These are phyloP conservation scores for Limonius californicus DNA, from an alignment of 1,140 invertebrate genomes.

Conservation along the genomic window DNA sequence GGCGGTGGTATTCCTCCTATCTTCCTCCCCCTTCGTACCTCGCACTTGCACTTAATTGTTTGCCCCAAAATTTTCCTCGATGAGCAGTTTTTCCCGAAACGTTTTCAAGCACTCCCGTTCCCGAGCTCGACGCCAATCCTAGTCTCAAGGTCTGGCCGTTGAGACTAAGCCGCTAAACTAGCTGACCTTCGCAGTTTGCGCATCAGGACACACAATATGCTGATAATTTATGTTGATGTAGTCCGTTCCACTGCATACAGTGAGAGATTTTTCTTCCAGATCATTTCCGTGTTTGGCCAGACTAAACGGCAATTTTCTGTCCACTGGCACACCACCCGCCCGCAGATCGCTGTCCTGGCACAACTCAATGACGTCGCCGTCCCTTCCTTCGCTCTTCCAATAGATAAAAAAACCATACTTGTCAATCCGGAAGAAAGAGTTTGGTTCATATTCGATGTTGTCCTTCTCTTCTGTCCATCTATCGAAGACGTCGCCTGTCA, in stretches of 20 bases:
- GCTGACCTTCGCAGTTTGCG: constrained; percentile 84
- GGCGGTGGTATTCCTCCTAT: no score
- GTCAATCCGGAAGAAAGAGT: constrained; percentile 92
- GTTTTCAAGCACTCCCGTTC: no score
- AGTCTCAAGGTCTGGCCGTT: no score
- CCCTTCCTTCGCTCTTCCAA: constrained; percentile 95
- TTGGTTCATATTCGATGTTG: constrained; percentile 80
- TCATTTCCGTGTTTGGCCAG: constrained; percentile 75
- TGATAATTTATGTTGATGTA: constrained; percentile 99
- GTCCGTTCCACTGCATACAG: constrained; percentile 97
- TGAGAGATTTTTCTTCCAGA: constrained; percentile 93
- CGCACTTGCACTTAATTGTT: no score
- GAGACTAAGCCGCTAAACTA: no score
- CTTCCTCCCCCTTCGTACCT: no score
- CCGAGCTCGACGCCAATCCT: no score
- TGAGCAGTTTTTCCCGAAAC: no score
- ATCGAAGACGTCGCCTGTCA: constrained; percentile 84
- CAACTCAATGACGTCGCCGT: constrained; percentile 93
- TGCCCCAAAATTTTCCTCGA: no score
- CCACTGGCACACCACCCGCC: constrained; percentile 85
- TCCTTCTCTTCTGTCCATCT: constrained; percentile 97
- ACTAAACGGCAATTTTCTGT: constrained; percentile 78
- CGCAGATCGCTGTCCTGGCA: constrained; percentile 97
- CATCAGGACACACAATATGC: constrained; percentile 91
- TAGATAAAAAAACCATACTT: constrained; percentile 99